phyloP scores from a whole-genome alignment of 2,113 vertebrate species.

The Hystrix cristata region DNA sequence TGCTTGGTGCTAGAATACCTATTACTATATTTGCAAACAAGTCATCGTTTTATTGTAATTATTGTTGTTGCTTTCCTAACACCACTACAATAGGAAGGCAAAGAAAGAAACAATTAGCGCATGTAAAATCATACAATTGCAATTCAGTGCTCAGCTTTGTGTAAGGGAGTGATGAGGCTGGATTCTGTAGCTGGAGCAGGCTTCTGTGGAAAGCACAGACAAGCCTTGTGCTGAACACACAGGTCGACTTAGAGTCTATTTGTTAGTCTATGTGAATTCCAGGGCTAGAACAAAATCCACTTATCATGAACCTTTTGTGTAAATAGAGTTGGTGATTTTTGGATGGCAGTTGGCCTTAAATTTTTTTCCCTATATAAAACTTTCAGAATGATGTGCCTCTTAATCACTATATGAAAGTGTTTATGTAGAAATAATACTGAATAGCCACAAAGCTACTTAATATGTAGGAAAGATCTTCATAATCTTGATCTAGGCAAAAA shows the following conservation, averaged over 20 bases:
- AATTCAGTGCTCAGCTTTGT: not conserved
- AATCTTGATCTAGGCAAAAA: not conserved
- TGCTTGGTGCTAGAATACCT: not conserved
- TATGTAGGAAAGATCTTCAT: not conserved
- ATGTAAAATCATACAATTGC: not conserved
- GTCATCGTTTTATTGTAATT: constrained; percentile 9
- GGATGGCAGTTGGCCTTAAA: not conserved
- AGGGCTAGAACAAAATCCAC: not conserved
- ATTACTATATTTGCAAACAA: not conserved
- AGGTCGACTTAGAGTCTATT: not conserved
- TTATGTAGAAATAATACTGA: not conserved
- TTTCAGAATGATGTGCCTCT: not conserved
- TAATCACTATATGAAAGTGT: not conserved
- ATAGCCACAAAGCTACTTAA: not conserved
- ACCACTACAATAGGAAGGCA: not conserved
- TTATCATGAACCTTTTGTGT: not conserved
- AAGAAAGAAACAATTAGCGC: not conserved
- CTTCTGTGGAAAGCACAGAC: not conserved
- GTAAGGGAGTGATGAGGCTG: too few relatives aligned
- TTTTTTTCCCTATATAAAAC: not conserved
- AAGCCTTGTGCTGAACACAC: not conserved
- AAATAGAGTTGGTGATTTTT: not conserved
- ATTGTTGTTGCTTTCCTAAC: not conserved
- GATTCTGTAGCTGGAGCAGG: not conserved
- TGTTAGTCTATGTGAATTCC: not conserved